phyloP scores from a whole-genome alignment of 2,113 vertebrate species.

The Brachypodius melanocephalos region DNA sequence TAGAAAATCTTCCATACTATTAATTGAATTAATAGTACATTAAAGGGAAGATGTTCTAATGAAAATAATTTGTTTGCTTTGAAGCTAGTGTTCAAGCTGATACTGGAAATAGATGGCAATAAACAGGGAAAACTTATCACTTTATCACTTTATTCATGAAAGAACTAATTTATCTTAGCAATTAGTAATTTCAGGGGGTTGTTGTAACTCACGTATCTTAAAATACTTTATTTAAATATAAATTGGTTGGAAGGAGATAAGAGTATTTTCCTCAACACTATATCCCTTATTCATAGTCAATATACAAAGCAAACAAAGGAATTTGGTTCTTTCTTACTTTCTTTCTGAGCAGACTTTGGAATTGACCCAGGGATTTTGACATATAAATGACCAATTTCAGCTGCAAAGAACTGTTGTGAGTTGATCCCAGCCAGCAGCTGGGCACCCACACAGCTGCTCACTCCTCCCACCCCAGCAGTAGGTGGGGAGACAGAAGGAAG shows the following conservation, averaged over 20 bases:
- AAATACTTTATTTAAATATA: slow-evolving; percentile 35
- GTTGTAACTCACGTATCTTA: background rate
- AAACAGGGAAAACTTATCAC: slow-evolving; percentile 13
- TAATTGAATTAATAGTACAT: slow-evolving; percentile 7
- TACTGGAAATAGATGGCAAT: background rate
- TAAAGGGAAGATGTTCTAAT: slow-evolving; percentile 23
- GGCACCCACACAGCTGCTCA: background rate
- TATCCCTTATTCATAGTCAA: background rate
- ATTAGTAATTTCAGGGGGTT: slow-evolving; percentile 31
- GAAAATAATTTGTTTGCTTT: slow-evolving; percentile 28
- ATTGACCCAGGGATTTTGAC: background rate
- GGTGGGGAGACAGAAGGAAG: background rate
- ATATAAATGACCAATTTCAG: background rate
- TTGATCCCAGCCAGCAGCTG: background rate
- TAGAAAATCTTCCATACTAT: background rate
- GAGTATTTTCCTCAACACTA: background rate
- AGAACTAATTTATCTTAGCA: slow-evolving; percentile 58
- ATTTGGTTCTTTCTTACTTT: background rate
- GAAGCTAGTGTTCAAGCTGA: slow-evolving; percentile 26
- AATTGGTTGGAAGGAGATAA: slow-evolving; percentile 14
- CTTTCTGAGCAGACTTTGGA: background rate
- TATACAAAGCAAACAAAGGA: background rate
- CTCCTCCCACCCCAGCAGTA: background rate
- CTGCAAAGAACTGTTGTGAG: background rate
- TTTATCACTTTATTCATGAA: slow-evolving; percentile 33